These are phyloP conservation scores for Ormyrus pomaceus DNA, from an alignment of 2,888 invertebrate species.

Conservation along the genomic window DNA sequence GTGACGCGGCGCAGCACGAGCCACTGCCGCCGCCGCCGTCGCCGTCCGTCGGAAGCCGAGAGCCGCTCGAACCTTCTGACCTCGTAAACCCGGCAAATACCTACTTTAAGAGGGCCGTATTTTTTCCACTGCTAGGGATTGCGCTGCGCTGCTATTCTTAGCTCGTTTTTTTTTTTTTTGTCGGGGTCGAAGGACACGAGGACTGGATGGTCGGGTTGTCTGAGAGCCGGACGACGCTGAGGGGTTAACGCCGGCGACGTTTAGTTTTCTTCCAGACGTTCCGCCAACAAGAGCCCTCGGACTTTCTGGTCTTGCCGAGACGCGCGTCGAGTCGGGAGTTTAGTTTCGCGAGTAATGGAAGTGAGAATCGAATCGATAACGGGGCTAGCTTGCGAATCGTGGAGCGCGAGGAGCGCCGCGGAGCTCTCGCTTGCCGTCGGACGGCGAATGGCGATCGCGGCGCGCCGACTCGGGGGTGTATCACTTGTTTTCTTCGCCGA, in stretches of 20 bases:
- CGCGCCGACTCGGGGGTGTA: conserved; percentile 2
- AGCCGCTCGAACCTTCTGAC: conserved; percentile 2
- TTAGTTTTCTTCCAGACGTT: conserved; percentile 54
- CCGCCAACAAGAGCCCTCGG: conserved; percentile 36
- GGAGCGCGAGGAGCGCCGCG: conserved; percentile 2
- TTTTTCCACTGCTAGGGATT: conserved; percentile 10
- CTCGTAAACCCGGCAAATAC: conserved; percentile 34
- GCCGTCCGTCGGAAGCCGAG: neutral
- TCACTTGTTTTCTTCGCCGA: neutral
- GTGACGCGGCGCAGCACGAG: conserved; percentile 59
- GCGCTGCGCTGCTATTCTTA: neutral
- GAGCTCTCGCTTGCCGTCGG: conserved; percentile 55
- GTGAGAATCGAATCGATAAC: neutral
- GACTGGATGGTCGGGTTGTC: conserved; percentile 51
- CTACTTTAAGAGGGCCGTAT: conserved; percentile 22
- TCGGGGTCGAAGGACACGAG: conserved; percentile 54
- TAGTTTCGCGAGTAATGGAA: no score
- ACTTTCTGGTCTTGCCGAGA: no score
- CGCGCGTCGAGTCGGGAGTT: no score
- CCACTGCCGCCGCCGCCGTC: neutral
- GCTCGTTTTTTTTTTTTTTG: neutral
- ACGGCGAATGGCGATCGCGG: conserved; percentile 36
- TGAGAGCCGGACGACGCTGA: conserved; percentile 48
- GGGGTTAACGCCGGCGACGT: conserved; percentile 56
- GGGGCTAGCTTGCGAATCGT: neutral